Evolutionary conservation across 2,113 vertebrate species (phyloP).

Genomic region (Orientallactaga bullata): DNA sequence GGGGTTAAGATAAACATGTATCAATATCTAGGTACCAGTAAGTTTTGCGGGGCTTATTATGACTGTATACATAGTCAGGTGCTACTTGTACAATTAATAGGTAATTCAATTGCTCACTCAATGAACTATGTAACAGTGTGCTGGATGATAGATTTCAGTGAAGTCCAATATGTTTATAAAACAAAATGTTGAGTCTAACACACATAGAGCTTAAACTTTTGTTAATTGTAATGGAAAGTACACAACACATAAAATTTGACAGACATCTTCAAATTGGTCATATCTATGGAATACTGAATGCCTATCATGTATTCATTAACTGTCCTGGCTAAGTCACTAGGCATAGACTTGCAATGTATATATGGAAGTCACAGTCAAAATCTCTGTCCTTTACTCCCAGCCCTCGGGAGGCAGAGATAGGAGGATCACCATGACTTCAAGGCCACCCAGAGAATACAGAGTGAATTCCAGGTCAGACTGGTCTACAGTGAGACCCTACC

Average conservation of each 20-base stretch:
- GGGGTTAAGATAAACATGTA: not conserved
- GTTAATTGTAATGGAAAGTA: not conserved
- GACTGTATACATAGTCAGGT: not conserved
- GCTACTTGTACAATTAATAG: not conserved
- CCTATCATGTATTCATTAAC: not conserved
- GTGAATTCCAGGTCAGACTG: too few species aligned
- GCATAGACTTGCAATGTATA: too few species aligned
- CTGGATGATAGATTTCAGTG: not conserved
- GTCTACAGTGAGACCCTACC: too few species aligned
- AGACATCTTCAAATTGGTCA: not conserved
- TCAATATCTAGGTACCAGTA: not conserved
- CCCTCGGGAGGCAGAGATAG: too few species aligned
- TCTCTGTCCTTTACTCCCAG: slow-evolving; percentile 15
- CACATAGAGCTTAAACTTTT: not conserved
- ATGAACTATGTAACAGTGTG: not conserved
- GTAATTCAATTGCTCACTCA: not conserved
- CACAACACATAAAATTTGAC: not conserved
- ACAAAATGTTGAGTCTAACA: not conserved
- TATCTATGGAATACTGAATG: not conserved
- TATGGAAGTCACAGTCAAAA: not conserved
- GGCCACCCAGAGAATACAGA: too few species aligned
- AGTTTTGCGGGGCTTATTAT: not conserved
- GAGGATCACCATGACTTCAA: too few species aligned
- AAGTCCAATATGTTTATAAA: not conserved
- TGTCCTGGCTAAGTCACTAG: not conserved